Evolutionary conservation across 2,797 vertebrate species (phyloP).

Genomic region (Fistularia tabacaria): DNA sequence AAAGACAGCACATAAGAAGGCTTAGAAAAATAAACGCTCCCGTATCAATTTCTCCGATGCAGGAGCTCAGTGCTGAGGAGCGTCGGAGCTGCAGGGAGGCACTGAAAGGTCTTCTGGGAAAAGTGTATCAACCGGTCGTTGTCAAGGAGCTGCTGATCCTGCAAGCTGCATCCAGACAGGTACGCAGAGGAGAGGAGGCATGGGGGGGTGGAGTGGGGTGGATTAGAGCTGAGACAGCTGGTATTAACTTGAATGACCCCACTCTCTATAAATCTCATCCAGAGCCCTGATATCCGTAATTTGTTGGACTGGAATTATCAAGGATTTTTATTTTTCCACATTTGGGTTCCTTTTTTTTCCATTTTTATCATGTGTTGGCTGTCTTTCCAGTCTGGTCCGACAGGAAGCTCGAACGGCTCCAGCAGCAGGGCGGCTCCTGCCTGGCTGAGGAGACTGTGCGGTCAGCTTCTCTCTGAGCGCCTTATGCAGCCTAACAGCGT

Average conservation of each 20-base stretch:
- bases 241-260: not conserved
- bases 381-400: conserved; percentile 35
- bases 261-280: too few relatives aligned
- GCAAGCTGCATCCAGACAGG: conserved; percentile 87
- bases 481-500: conserved; percentile 84
- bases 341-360: not conserved
- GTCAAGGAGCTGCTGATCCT: conserved; percentile 88
- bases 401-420: conserved; percentile 6
- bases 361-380: not conserved
- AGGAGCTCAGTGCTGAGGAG: conserved; percentile 79
- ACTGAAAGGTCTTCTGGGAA: conserved; percentile 77
- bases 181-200: conserved; percentile 27
- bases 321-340: too few relatives aligned
- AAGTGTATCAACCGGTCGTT: conserved; percentile 86
- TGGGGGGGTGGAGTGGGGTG: too few relatives aligned
- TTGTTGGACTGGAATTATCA: not conserved
- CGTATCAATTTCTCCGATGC: conserved; percentile 8
- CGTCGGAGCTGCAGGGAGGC: conserved; percentile 65
- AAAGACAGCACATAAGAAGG: too few relatives aligned
- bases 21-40: too few relatives aligned
- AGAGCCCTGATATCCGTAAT: too few relatives aligned
- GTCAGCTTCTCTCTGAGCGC: conserved; percentile 87
- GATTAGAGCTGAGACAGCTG: too few relatives aligned
- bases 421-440: conserved; percentile 62
- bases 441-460: conserved; percentile 88